Conservation (phyloP, 2,797 vertebrate genomes). For the Molothrus aeneus region DNA sequence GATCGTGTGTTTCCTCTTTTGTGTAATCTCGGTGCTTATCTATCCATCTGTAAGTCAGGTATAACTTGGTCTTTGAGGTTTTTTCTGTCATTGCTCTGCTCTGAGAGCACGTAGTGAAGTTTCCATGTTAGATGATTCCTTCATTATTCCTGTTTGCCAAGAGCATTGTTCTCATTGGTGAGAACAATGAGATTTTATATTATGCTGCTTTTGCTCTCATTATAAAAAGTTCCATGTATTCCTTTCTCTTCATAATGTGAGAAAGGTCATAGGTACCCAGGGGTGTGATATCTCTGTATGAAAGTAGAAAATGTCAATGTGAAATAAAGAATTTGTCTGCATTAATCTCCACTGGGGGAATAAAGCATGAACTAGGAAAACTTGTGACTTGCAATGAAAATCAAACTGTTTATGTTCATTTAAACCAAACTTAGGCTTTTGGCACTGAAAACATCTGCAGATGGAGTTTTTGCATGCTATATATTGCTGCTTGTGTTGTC, state of each 20-base stretch:
- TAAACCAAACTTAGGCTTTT: background rate
- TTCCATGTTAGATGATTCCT: background rate
- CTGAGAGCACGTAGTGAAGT: background rate
- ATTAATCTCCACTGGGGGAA: background rate
- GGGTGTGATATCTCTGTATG: background rate
- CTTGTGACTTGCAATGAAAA: background rate
- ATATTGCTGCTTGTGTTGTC: background rate
- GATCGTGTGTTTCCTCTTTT: rapidly evolving
- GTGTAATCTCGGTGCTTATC: background rate
- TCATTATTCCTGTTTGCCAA: background rate
- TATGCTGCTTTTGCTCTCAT: background rate
- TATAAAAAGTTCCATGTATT: background rate
- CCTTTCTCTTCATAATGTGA: background rate
- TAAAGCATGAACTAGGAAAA: background rate
- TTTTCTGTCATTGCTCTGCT: background rate
- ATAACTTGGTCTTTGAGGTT: background rate
- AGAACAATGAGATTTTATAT: too few relatives aligned
- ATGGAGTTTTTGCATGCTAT: background rate
- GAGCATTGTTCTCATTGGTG: background rate
- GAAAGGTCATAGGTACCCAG: background rate
- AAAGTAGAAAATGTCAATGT: background rate
- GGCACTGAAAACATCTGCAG: background rate
- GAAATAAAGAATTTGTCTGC: background rate
- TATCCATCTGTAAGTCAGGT: background rate
- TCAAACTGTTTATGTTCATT: background rate